Evolutionary conservation across 2,888 invertebrate species (phyloP).

Genomic region (Rhagonycha lutea): DNA sequence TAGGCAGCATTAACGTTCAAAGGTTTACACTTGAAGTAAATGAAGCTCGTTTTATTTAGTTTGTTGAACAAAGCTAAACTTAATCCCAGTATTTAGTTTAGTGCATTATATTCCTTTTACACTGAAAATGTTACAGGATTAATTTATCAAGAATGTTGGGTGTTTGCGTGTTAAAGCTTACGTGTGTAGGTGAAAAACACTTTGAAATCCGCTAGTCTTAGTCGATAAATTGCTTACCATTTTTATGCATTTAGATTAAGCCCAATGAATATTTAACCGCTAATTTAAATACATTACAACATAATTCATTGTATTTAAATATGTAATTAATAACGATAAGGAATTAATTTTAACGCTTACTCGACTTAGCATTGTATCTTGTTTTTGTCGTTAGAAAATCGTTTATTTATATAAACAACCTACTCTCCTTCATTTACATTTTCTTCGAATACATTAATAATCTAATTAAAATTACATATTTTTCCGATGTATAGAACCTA

Average conservation of each 20-base stretch:
- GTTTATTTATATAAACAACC: background rate
- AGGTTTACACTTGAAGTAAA: constrained; percentile 46
- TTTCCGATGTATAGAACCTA: background rate
- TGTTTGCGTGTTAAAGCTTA: constrained; percentile 28
- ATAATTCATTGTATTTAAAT: constrained; percentile 30
- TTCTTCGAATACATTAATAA: background rate
- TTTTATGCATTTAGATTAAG: constrained; percentile 30
- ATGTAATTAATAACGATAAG: constrained; percentile 20
- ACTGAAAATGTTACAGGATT: constrained; percentile 24
- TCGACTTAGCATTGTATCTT: background rate
- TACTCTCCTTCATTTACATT: background rate
- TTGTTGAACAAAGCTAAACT: constrained; percentile 40
- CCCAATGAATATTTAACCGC: constrained; percentile 24
- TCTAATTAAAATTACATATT: background rate
- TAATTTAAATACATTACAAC: constrained; percentile 27
- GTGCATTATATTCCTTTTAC: constrained; percentile 29
- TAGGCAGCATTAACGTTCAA: constrained; percentile 52
- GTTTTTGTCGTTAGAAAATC: background rate
- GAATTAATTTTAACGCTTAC: constrained; percentile 19
- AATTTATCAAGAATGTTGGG: constrained; percentile 29
- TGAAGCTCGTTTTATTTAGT: constrained; percentile 44
- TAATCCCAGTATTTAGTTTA: constrained; percentile 33
- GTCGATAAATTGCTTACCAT: constrained; percentile 24
- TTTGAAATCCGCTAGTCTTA: constrained; percentile 27
- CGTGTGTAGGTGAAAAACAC: constrained; percentile 27